These are phyloP conservation scores for Paragorgia papillata DNA, from an alignment of 92 coral and sea anemone species.

Conservation along the genomic window DNA sequence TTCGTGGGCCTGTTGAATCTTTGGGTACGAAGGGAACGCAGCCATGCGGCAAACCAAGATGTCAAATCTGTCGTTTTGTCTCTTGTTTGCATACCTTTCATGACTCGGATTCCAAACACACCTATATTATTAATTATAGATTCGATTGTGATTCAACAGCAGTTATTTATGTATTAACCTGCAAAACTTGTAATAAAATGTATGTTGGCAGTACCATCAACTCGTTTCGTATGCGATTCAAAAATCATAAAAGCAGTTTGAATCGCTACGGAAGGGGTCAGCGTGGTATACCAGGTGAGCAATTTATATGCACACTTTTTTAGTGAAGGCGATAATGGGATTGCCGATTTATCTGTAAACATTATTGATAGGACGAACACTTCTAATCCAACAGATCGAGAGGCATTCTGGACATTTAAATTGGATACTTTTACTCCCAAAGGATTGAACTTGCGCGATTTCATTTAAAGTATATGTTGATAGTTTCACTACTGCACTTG, in stretches of 20 bases:
- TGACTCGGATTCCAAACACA: neutral
- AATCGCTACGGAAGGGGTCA: too few species aligned
- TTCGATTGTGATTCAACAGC: slow-evolving; percentile 56
- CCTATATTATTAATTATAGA: slow-evolving; percentile 25
- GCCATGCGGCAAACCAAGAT: slow-evolving; percentile 22
- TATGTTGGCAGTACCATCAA: slow-evolving; percentile 59
- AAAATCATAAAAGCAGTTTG: slow-evolving; percentile 26
- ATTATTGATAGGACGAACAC: too few species aligned
- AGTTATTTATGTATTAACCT: slow-evolving; percentile 58
- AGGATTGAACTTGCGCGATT: too few species aligned
- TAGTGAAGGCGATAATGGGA: too few species aligned
- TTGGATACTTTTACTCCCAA: too few species aligned
- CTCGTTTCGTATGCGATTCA: slow-evolving; percentile 3
- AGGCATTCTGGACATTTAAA: too few species aligned
- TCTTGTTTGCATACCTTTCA: neutral
- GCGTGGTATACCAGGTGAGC: too few species aligned
- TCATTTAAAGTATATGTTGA: too few species aligned
- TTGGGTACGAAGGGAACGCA: neutral
- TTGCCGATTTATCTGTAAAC: too few species aligned
- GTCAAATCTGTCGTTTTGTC: slow-evolving; percentile 4
- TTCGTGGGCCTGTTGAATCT: slow-evolving; percentile 2
- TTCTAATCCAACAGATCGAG: too few species aligned
- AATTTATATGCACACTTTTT: too few species aligned
- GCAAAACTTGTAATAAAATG: slow-evolving; percentile 56
- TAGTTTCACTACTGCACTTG: too few species aligned